These are phyloP conservation scores for Loripinus fragilis DNA, from an alignment of 2,888 invertebrate species.

Conservation along the genomic window DNA sequence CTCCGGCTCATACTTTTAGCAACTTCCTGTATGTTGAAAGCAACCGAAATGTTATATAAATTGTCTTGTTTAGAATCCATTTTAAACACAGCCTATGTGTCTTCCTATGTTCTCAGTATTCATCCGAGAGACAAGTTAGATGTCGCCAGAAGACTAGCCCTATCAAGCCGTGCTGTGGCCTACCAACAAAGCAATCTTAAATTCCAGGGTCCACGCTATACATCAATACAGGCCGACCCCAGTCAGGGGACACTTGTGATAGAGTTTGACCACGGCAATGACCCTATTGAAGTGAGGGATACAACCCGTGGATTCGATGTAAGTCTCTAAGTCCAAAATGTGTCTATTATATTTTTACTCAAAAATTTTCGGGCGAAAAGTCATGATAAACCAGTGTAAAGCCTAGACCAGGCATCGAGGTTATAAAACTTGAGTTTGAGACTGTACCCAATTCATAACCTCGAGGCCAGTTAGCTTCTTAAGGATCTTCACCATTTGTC, in stretches of 20 bases:
- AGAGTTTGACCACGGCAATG: constrained; percentile 55
- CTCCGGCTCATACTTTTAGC: too few species aligned
- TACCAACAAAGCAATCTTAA: constrained; percentile 67
- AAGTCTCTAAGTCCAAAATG: neutral
- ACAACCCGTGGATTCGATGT: neutral
- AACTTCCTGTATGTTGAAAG: too few species aligned
- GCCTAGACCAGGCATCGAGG: too few species aligned
- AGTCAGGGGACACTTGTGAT: constrained; percentile 31
- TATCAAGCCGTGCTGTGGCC: constrained; percentile 73
- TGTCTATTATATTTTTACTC: too few species aligned
- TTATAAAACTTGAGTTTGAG: too few species aligned
- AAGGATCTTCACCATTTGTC: too few species aligned
- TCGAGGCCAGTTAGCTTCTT: too few species aligned
- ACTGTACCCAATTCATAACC: too few species aligned
- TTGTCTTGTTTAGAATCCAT: neutral
- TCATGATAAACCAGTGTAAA: too few species aligned
- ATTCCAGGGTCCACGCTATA: constrained; percentile 76
- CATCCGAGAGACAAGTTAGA: constrained; percentile 77
- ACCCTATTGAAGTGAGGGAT: neutral
- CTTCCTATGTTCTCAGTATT: constrained; percentile 70
- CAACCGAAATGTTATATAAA: neutral
- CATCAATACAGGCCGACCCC: neutral
- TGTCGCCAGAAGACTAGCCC: constrained; percentile 72
- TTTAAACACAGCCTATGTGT: too few species aligned
- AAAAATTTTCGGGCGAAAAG: too few species aligned